Evolutionary conservation across 2,888 invertebrate species (phyloP).

Genomic region (Stenichneumon culpator): DNA sequence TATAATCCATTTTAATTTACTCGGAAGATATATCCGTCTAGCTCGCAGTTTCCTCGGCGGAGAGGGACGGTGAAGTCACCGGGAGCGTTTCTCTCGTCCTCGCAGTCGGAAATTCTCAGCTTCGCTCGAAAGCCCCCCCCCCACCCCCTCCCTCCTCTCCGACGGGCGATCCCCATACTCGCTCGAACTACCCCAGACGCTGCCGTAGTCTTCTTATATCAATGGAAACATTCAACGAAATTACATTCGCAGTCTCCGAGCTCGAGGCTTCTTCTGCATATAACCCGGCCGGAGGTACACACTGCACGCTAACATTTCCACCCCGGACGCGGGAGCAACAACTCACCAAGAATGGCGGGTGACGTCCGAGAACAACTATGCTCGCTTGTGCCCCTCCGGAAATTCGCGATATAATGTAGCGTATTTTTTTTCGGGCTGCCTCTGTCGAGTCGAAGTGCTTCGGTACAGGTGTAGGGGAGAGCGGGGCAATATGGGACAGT

Average conservation of each 20-base stretch:
- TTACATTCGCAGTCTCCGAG: conserved; percentile 78
- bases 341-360: conserved; percentile 68
- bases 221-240: conserved; percentile 81
- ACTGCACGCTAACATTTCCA: conserved; percentile 16
- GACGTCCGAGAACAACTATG: conserved; percentile 59
- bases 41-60: conserved; percentile 77
- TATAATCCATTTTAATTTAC: conserved; percentile 84
- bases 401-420: background rate
- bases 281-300: conserved; percentile 9
- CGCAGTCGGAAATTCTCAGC: conserved; percentile 57
- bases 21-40: conserved; percentile 81
- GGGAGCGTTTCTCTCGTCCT: conserved; percentile 42
- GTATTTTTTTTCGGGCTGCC: background rate
- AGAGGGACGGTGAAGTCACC: conserved; percentile 35
- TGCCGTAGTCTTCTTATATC: conserved; percentile 80
- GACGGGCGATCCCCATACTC: conserved; percentile 61
- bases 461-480: too few species aligned
- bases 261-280: conserved; percentile 32
- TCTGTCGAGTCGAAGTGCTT: too few species aligned
- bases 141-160: conserved; percentile 10
- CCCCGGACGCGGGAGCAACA: background rate
- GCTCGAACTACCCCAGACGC: conserved; percentile 71
- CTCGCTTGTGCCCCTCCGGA: conserved; percentile 4
- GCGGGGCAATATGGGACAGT: too few species aligned
- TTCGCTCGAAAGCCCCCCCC: conserved; percentile 55